Percentiles rank a stretch among this genome's conserved stretches.
phyloP scores from a whole-genome alignment of 2,113 vertebrate genomes.

The Jaculus jaculus region DNA sequence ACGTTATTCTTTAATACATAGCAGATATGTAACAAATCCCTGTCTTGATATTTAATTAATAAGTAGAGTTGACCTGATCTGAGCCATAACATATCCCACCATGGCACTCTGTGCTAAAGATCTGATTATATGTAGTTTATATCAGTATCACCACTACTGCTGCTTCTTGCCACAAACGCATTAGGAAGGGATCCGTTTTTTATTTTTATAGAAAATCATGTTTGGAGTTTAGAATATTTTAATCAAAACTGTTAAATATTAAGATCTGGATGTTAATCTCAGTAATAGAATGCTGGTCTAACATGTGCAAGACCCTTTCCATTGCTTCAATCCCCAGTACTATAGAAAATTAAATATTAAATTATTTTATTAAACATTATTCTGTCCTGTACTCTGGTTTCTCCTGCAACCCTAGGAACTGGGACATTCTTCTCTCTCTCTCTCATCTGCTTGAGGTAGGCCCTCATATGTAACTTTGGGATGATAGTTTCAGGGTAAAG shows the following conservation, averaged over 20 bases:
- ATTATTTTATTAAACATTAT: neutral
- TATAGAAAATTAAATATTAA: constrained; percentile 7
- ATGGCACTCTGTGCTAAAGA: neutral
- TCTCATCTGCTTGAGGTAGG: neutral
- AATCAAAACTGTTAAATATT: neutral
- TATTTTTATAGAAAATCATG: constrained; percentile 14
- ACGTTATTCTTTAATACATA: neutral
- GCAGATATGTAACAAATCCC: neutral
- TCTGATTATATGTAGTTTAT: neutral
- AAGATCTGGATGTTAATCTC: neutral
- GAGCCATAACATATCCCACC: neutral
- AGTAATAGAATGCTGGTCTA: neutral
- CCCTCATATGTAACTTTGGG: constrained; percentile 51
- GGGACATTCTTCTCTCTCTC: neutral
- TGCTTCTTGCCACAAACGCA: neutral
- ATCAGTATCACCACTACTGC: neutral
- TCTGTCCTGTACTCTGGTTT: neutral
- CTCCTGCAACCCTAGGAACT: constrained; percentile 24
- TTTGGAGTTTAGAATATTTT: constrained; percentile 26
- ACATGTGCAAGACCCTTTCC: neutral
- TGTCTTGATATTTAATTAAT: constrained; percentile 8
- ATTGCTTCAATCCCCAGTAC: neutral
- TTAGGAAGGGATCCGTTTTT: constrained; percentile 1
- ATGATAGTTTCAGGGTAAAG: constrained; percentile 59
- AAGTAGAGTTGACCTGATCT: neutral